Conservation (phyloP, 2,113 vertebrate genomes). For the Pelodiscus sinensis region DNA sequence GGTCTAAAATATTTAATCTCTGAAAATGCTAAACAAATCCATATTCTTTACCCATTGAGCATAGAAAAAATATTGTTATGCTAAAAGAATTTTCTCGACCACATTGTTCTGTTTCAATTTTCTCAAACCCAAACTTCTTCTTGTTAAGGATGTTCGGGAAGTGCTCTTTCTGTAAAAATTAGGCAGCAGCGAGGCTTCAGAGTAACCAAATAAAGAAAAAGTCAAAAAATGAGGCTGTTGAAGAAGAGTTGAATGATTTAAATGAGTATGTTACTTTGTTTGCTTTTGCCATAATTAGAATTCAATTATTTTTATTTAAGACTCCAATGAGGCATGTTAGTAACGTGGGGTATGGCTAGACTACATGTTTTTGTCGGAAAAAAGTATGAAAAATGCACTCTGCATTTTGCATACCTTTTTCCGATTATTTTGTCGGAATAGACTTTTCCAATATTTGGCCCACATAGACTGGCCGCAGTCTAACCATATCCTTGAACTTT, state of each 20-base stretch:
- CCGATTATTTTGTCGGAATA: no score
- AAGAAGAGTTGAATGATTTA: not conserved
- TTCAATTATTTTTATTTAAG: not conserved
- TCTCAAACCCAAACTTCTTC: not conserved
- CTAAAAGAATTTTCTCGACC: not conserved
- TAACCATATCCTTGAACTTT: not conserved
- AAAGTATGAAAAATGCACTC: no score
- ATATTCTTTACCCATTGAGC: not conserved
- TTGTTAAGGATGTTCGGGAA: not conserved
- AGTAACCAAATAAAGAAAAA: not conserved
- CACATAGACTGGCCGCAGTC: no score
- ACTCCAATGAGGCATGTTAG: not conserved
- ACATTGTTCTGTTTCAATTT: not conserved
- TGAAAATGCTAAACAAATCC: not conserved
- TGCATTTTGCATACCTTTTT: no score
- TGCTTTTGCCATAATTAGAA: rapidly evolving
- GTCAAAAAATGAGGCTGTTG: not conserved
- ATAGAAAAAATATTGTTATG: not conserved
- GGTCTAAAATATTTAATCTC: not conserved
- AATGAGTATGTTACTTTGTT: not conserved
- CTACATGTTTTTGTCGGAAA: no score
- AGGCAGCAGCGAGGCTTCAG: not conserved
- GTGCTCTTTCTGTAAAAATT: no score
- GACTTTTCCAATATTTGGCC: no score
- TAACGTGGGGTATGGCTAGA: no score